Conservation (phyloP, 2,888 invertebrate species). For the Nysson spinosus region DNA sequence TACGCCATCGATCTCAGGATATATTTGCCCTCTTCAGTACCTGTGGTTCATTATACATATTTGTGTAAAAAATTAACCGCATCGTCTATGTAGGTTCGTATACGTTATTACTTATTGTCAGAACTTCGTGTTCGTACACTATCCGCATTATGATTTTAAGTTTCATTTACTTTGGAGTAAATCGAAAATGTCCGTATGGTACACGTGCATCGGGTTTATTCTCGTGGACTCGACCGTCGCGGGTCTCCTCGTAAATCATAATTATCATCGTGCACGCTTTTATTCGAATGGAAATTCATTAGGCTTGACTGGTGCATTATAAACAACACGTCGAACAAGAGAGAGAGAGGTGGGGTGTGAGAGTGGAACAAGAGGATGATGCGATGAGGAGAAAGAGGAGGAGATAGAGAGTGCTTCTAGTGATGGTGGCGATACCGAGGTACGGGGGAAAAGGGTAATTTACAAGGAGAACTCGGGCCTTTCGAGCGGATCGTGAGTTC, state of each 20-base stretch:
- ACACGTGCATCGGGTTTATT: constrained; percentile 13
- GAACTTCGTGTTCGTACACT: constrained; percentile 8
- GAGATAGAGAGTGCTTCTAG: constrained; percentile 22
- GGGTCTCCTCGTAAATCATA: constrained; percentile 53
- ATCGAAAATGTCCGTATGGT: constrained; percentile 31
- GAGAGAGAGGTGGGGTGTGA: not conserved
- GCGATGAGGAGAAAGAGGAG: constrained; percentile 4
- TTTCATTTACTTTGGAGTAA: constrained; percentile 23
- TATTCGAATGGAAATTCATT: constrained; percentile 72
- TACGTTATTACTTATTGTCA: no score
- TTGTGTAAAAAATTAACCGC: no score
- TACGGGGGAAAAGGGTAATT: constrained; percentile 57
- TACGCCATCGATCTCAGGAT: no score
- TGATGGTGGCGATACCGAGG: constrained; percentile 9
- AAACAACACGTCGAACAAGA: constrained; percentile 63
- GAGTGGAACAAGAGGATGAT: constrained; percentile 3
- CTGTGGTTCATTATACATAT: no score
- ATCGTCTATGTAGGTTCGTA: no score
- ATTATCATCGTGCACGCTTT: constrained; percentile 62
- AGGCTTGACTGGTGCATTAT: constrained; percentile 67
- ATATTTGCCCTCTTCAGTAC: no score
- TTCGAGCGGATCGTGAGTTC: constrained; percentile 67
- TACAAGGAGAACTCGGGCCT: constrained; percentile 66
- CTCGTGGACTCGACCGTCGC: constrained; percentile 12
- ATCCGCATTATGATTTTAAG: constrained; percentile 17